These are phyloP conservation scores for Aromia moschata DNA, from an alignment of 2,888 invertebrate genomes.

Conservation along the genomic window DNA sequence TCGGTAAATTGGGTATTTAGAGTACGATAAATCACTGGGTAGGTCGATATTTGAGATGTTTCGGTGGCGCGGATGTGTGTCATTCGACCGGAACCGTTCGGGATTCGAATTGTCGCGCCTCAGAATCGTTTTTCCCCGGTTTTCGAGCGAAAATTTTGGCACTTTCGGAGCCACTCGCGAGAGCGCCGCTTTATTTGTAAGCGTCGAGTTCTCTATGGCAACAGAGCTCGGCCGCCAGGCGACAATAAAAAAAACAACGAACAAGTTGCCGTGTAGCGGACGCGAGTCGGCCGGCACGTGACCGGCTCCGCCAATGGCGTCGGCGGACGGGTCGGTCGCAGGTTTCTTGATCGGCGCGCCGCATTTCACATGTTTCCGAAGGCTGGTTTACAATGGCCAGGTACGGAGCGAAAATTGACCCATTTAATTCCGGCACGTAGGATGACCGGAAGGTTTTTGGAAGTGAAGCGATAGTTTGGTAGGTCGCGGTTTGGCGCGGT, in stretches of 20 bases:
- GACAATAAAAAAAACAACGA: constrained; percentile 48
- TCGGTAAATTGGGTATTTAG: too few species aligned
- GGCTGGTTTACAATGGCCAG: constrained; percentile 30
- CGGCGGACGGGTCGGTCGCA: constrained; percentile 33
- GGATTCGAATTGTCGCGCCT: too few species aligned
- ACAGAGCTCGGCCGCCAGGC: constrained; percentile 42
- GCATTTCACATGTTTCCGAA: constrained; percentile 34
- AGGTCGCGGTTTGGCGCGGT: too few species aligned
- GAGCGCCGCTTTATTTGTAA: constrained; percentile 34
- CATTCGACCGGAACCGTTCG: too few species aligned
- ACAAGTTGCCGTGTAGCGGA: constrained; percentile 45
- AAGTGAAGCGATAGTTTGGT: constrained; percentile 10
- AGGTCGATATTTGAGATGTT: too few species aligned
- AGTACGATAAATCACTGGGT: too few species aligned
- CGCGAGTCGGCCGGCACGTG: constrained; percentile 48
- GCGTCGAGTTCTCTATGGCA: constrained; percentile 45
- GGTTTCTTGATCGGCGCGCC: constrained; percentile 32
- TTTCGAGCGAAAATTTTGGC: constrained; percentile 5
- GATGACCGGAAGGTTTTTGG: constrained; percentile 22
- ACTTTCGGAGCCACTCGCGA: not conserved
- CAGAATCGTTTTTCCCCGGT: too few species aligned
- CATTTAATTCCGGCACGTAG: constrained; percentile 31
- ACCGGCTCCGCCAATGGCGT: constrained; percentile 44
- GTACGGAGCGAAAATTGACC: constrained; percentile 25
- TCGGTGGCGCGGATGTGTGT: too few species aligned